These are phyloP conservation scores for Crocuta crocuta DNA, from an alignment of 2,113 vertebrate species.

Conservation along the genomic window DNA sequence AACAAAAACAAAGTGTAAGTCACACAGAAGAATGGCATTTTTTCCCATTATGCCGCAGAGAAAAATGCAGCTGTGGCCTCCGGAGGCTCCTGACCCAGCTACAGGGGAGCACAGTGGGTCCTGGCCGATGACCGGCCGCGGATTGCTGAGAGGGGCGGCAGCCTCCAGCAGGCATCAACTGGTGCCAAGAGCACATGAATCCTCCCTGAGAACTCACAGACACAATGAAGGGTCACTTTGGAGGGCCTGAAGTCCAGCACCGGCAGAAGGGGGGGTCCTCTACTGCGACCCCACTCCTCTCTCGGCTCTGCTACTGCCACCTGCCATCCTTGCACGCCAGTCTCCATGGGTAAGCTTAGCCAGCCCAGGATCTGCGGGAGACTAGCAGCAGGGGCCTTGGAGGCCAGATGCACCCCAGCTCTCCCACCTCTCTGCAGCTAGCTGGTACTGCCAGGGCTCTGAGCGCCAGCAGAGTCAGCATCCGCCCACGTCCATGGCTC, in stretches of 20 bases:
- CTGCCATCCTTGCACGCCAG: background rate
- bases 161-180: no score
- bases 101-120: background rate
- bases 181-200: background rate
- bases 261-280: fast-evolving
- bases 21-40: background rate
- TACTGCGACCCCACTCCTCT: background rate
- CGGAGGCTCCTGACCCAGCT: background rate
- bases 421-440: background rate
- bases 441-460: background rate
- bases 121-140: background rate
- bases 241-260: no score
- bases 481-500: background rate
- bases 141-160: background rate
- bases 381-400: background rate
- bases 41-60: background rate
- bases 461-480: background rate
- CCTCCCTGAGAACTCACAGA: background rate
- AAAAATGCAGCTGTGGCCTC: background rate
- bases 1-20: background rate
- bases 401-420: background rate
- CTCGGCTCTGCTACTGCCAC: background rate
- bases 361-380: background rate
- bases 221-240: background rate
- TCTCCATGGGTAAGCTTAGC: background rate